Base-by-base conservation (phyloP, 1,140 invertebrate genomes). In the Dreissena polymorpha region DNA sequence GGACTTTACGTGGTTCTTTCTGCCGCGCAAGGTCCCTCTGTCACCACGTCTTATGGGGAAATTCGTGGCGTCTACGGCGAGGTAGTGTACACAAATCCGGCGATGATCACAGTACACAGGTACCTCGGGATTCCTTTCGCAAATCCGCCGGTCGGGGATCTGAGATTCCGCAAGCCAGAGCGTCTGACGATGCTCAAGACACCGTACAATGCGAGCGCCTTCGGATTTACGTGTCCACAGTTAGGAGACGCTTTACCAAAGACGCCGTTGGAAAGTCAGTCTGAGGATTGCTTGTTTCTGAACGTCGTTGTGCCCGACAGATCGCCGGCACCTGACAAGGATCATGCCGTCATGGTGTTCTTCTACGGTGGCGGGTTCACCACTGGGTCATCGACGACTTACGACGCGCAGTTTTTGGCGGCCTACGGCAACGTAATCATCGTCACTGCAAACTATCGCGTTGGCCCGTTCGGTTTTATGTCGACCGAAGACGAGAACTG, bases 201-300 rank as follows among this genome's bases (percentile, higher is more conserved):
- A 63, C 18, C 18, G 60, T n/a, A 23, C 60, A n/a, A n/a, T 63
- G 60, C 18, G 23, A 18, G 23, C 23, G 18, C 60, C 18, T 63
- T 18, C 23, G 18, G 18, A 6, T 3, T 5, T 2, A 63, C 23
- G 60, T n/a, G 23, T 23, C 60, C 18, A 10, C 18, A 18, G 6
- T n/a, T n/a, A 63, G 60, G 18, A 39, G 39, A 39, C 39, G 39
- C 3, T 39, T 39, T 39, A 2, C 39, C 39, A 39, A 39, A 2
- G 39, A 8, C 2, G 8, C 72, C 25, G n/a, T 57, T 8, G 23
- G n/a, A 25, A 70, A 16, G 25, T 49, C n/a, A 27, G 23, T 78
- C 16, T 2, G 98, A 99, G 94, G 98, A 99, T 93, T 99, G 98
- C 93, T 95, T 99, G 14, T 98, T 97, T 92, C 94, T 99, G 76